Conservation (phyloP, 2,797 vertebrate genomes). For the Meriones psammophilus region DNA sequence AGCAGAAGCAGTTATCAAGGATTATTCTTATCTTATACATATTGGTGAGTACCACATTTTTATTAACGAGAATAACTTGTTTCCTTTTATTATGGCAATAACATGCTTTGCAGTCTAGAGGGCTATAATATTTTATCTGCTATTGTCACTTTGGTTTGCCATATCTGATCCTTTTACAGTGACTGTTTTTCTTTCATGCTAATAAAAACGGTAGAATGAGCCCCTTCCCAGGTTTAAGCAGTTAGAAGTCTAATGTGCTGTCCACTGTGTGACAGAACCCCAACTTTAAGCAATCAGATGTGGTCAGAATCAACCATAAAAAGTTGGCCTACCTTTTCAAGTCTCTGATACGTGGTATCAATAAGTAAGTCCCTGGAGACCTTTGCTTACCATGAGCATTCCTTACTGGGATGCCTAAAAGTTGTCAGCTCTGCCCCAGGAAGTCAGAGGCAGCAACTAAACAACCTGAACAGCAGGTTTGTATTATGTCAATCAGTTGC, state of each 20-base stretch:
- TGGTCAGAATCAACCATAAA: not conserved
- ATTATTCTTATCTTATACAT: slow-evolving; percentile 94
- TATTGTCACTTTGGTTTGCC: not conserved
- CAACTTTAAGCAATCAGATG: slow-evolving; percentile 30
- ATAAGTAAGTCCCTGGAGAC: not conserved
- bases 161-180: slow-evolving; percentile 7
- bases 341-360: not conserved
- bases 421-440: not conserved
- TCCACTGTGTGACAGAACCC: not conserved
- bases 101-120: not conserved
- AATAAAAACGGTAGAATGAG: not conserved
- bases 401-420: not conserved
- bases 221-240: slow-evolving; percentile 49
- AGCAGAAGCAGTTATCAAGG: slow-evolving; percentile 91
- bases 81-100: slow-evolving; percentile 4
- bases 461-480: not conserved
- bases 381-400: too few species aligned
- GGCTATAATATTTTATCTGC: slow-evolving; percentile 41
- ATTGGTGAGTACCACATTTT: slow-evolving; percentile 90
- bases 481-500: not conserved
- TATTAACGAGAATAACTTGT: slow-evolving; percentile 37
- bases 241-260: not conserved
- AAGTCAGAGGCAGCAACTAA: not conserved
- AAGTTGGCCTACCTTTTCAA: not conserved
- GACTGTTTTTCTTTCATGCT: slow-evolving; percentile 48